These are phyloP conservation scores for Charaxes varanes DNA, from an alignment of 1,140 invertebrate genomes.

Conservation along the genomic window DNA sequence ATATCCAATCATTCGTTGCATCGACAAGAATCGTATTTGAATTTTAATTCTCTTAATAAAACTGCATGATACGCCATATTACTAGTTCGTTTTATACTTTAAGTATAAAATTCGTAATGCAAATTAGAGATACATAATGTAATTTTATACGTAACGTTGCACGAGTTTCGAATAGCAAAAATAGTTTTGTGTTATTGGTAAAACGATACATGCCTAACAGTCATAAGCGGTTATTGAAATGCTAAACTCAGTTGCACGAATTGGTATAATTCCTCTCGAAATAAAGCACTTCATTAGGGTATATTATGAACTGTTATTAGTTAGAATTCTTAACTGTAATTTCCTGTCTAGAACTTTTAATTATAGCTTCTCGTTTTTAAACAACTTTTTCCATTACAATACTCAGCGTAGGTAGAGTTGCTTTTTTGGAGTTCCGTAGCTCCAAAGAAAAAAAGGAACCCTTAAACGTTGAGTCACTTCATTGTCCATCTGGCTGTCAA, in stretches of 20 bases:
- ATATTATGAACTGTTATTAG: too few species aligned
- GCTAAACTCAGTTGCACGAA: conserved; percentile 5
- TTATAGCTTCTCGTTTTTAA: not conserved
- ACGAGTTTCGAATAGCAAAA: not conserved
- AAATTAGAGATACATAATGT: too few species aligned
- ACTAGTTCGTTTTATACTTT: too few species aligned
- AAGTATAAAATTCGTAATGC: too few species aligned
- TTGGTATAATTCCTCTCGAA: conserved; percentile 7
- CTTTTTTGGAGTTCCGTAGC: too few species aligned
- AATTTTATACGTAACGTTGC: too few species aligned
- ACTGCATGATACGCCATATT: not conserved
- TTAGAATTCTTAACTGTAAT: too few species aligned
- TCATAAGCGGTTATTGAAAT: not conserved
- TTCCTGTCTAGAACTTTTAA: not conserved
- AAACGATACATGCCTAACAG: not conserved
- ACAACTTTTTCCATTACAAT: too few species aligned
- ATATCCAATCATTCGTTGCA: not conserved
- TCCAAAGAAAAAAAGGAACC: too few species aligned
- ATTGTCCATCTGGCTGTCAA: too few species aligned
- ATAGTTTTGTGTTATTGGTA: conserved; percentile 1
- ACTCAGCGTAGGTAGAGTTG: too few species aligned
- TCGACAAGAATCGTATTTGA: conserved; percentile 4
- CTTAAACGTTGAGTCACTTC: too few species aligned
- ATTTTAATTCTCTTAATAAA: not conserved
- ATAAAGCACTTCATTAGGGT: conserved; percentile 6